Base-by-base conservation (phyloP, 2,113 vertebrate species). In the Silurus glanis region DNA sequence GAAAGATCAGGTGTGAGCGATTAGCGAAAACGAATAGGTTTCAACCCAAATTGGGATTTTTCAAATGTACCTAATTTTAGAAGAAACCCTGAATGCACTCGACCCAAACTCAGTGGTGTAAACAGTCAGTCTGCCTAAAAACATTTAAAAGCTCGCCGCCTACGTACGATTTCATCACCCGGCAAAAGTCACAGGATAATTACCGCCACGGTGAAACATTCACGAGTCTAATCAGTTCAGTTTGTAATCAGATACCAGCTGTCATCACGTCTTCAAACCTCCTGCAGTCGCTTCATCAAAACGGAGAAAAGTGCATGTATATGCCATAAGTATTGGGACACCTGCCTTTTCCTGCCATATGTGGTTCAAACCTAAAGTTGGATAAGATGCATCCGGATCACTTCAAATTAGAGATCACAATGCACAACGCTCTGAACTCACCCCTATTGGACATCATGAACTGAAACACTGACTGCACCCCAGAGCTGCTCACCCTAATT, bases 191-290 rank as follows among this genome's bases (percentile, higher is more conserved):
- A 78, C 9, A 51, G 74, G 49, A 78, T 78, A 78, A 78, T 78
- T 55, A 78, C 51, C 16, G 49, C 21, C 49, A 76, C n/a, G 9
- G 72, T 13, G 21, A 78, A 78, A 55, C 74, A 55, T 12, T 10
- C 72, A 53, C 19, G 55, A n/a, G 51, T 13, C 51, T 78, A 78
- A 78, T 78, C 74, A 55, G 25, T 55, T 78, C 74, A n/a, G 51
- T 78, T 53, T 53, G 49, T 76, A 76, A 53, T 76, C 72, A 76
- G 72, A 76, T 76, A 13, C 49, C 72, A 76, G 72, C 72, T 76
- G 72, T 76, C 49, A 76, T 6, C 8, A 56, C n/a, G 72, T 5
- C 19, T 76, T 9, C 9, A 76, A 51, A 53, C 21, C 49, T 76
- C 72, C 72, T 76, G 45, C 72, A 76, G 4, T 2, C 47, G 6